Conservation (phyloP, 2,113 vertebrate genomes). For the Laticauda colubrina region DNA sequence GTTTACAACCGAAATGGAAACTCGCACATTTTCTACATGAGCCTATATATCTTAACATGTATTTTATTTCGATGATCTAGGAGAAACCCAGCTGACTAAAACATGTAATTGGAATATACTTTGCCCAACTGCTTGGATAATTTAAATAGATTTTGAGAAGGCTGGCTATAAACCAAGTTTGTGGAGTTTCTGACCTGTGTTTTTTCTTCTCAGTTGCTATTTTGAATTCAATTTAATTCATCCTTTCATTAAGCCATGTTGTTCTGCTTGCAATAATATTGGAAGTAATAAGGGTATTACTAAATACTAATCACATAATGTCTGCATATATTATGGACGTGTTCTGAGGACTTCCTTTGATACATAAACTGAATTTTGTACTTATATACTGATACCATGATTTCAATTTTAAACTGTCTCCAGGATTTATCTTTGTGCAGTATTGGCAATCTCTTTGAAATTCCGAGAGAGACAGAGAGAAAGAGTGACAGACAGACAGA, state of each 20-base stretch:
- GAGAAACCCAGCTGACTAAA: conserved; percentile 3
- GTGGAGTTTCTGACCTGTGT: background rate
- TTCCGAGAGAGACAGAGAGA: background rate
- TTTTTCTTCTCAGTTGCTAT: background rate
- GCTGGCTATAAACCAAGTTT: background rate
- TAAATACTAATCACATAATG: background rate
- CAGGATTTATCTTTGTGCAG: background rate
- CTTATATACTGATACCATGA: background rate
- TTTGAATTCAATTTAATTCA: background rate
- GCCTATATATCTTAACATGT: conserved; percentile 22
- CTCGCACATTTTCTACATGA: conserved; percentile 13
- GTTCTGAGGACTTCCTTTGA: background rate
- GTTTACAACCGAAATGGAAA: conserved; percentile 35
- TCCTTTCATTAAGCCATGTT: background rate
- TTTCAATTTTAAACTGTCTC: background rate
- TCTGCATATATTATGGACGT: background rate
- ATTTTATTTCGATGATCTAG: conserved; percentile 30
- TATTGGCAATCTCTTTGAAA: background rate
- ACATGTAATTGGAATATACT: background rate
- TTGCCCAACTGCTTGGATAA: background rate
- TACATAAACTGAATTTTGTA: background rate
- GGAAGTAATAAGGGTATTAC: background rate
- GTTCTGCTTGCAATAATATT: background rate
- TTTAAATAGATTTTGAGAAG: conserved; percentile 12
- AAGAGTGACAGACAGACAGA: background rate